phyloP scores from a whole-genome alignment of 2,888 invertebrate genomes.

The Polyploca ridens region DNA sequence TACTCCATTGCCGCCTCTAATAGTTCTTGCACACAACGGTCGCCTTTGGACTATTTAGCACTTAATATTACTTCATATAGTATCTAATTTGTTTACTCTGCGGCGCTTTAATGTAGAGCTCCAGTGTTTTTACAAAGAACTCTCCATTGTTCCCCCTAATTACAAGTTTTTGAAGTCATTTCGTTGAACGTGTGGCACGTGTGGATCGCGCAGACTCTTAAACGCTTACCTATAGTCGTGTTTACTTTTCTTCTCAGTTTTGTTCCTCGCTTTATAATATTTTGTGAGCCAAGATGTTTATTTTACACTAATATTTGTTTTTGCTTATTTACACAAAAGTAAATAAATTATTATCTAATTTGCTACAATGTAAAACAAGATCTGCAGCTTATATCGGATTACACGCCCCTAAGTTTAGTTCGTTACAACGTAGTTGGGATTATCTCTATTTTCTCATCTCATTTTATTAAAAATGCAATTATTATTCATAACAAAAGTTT shows the following conservation, averaged over 20 bases:
- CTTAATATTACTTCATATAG: constrained; percentile 52
- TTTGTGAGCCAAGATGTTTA: neutral
- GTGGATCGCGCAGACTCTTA: constrained; percentile 13
- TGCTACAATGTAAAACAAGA: no score
- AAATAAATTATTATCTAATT: neutral
- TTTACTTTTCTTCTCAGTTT: neutral
- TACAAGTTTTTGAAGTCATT: constrained; percentile 52
- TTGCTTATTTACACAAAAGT: neutral
- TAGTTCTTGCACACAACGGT: constrained; percentile 63
- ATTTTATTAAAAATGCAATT: no score
- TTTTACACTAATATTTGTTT: neutral
- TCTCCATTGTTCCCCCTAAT: constrained; percentile 64
- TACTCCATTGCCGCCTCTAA: constrained; percentile 50
- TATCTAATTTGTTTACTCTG: constrained; percentile 69
- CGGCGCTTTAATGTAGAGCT: constrained; percentile 75
- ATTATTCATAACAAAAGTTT: neutral
- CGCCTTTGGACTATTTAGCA: constrained; percentile 62
- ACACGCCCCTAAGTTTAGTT: no score
- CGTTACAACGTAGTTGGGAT: no score
- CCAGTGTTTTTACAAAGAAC: constrained; percentile 51
- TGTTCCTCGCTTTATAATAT: neutral
- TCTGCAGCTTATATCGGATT: no score
- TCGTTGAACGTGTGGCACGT: constrained; percentile 39
- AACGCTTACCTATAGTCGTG: neutral
- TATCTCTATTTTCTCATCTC: no score